A percentile compares a stretch with the other conserved stretches of the same genome.
These are phyloP conservation scores for Limnephilus rhombicus DNA, from an alignment of 2,888 invertebrate genomes.

Conservation along the genomic window DNA sequence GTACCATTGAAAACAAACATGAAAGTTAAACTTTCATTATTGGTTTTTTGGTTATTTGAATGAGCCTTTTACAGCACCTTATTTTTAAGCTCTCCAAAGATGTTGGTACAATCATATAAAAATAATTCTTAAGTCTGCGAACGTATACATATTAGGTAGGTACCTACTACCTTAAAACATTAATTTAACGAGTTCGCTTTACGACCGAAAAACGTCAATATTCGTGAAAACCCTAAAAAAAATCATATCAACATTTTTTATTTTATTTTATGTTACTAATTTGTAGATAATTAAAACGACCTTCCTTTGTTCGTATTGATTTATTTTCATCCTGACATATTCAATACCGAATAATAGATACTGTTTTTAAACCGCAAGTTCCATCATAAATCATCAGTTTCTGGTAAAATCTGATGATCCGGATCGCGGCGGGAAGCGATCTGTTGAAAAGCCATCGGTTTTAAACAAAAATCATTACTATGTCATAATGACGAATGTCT, in stretches of 20 bases:
- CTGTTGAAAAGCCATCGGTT: constrained; percentile 36
- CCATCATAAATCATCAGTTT: constrained; percentile 44
- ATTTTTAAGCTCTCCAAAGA: too few relatives aligned
- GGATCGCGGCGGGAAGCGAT: constrained; percentile 18
- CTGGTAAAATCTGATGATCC: background rate
- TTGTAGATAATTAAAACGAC: background rate
- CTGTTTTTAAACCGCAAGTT: constrained; percentile 12
- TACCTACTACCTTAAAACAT: background rate
- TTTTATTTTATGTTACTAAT: background rate
- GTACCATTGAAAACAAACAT: too few relatives aligned
- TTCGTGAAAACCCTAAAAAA: background rate
- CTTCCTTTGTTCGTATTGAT: constrained; percentile 25
- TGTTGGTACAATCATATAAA: too few relatives aligned
- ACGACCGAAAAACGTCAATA: background rate
- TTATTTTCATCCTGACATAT: constrained; percentile 36
- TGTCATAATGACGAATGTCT: constrained; percentile 59
- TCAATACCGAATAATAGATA: constrained; percentile 22
- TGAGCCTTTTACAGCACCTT: too few relatives aligned
- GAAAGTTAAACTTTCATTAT: too few relatives aligned
- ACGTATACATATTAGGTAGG: too few relatives aligned
- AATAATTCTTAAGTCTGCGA: too few relatives aligned
- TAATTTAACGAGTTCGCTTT: background rate
- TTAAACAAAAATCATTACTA: constrained; percentile 46
- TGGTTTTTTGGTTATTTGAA: too few relatives aligned
- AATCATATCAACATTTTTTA: background rate